Percentiles rank a stretch among this genome's conserved stretches.
Evolutionary conservation across 1,140 invertebrate species (phyloP).

Genomic region (Apocrypta bakeri): DNA sequence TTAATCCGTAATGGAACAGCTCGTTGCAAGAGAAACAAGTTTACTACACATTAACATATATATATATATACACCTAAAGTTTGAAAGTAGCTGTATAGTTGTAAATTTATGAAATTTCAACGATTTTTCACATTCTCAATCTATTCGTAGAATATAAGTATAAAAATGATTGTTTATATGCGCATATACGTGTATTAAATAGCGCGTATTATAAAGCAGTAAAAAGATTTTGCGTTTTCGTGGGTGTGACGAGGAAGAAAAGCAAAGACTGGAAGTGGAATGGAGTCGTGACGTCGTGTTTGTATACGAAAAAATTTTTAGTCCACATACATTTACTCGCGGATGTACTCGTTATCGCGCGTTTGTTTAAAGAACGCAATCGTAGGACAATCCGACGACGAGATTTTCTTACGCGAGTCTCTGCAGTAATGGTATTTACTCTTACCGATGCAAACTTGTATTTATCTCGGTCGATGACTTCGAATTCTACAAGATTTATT

Average conservation of each 20-base stretch:
- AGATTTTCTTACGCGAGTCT: not conserved
- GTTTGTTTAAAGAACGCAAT: not conserved
- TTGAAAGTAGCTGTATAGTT: too few species aligned
- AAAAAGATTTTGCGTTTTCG: not conserved
- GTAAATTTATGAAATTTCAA: too few species aligned
- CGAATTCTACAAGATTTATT: not conserved
- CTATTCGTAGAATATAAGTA: too few species aligned
- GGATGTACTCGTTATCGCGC: not conserved
- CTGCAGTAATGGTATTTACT: slow-evolving; percentile 2
- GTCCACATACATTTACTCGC: not conserved
- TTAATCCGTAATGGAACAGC: too few species aligned
- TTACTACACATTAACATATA: too few species aligned
- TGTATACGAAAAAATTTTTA: not conserved
- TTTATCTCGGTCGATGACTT: not conserved
- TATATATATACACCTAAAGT: too few species aligned
- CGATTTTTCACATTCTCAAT: too few species aligned
- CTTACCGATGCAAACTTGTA: not conserved
- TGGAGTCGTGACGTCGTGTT: slow-evolving; percentile 5
- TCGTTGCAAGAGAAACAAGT: too few species aligned
- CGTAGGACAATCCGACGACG: not conserved
- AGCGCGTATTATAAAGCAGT: too few species aligned
- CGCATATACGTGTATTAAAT: too few species aligned
- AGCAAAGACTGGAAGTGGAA: not conserved
- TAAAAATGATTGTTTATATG: too few species aligned
- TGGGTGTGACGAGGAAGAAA: not conserved